These are phyloP conservation scores for Eupeodes corollae DNA, from an alignment of 1,140 invertebrate genomes.

Conservation along the genomic window DNA sequence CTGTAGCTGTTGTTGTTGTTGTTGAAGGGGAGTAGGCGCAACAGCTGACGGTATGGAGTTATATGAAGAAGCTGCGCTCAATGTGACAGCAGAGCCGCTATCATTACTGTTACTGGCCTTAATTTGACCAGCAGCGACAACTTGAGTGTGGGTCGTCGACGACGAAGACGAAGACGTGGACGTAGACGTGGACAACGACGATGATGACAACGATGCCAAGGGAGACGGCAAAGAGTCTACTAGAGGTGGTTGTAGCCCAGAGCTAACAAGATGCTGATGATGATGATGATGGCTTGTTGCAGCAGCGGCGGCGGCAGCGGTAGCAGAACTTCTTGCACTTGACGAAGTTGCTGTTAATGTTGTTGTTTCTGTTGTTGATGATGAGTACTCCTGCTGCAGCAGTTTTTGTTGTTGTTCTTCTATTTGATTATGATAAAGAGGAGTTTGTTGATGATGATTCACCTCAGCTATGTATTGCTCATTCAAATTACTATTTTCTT, in stretches of 20 bases:
- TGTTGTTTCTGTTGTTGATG: background rate
- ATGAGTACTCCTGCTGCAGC: background rate
- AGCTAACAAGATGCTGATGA: background rate
- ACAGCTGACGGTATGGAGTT: background rate
- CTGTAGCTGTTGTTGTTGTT: background rate
- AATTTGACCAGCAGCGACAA: background rate
- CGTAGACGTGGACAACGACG: background rate
- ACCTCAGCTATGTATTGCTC: background rate
- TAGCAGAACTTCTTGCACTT: background rate
- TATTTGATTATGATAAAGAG: background rate
- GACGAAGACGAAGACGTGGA: background rate
- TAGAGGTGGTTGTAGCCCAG: too few species aligned
- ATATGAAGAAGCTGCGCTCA: background rate
- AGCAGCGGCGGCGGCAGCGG: background rate
- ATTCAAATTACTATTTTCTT: background rate
- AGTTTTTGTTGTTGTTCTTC: background rate
- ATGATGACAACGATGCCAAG: background rate
- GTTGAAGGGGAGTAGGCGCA: background rate
- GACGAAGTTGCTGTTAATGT: background rate
- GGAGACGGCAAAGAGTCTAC: background rate
- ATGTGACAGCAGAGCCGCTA: background rate
- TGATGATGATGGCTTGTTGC: background rate
- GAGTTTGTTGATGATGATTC: background rate
- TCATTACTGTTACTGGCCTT: background rate
- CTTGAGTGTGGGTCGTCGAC: background rate